Base-by-base conservation (phyloP, 2,797 vertebrate species). In the Momotus momota region DNA sequence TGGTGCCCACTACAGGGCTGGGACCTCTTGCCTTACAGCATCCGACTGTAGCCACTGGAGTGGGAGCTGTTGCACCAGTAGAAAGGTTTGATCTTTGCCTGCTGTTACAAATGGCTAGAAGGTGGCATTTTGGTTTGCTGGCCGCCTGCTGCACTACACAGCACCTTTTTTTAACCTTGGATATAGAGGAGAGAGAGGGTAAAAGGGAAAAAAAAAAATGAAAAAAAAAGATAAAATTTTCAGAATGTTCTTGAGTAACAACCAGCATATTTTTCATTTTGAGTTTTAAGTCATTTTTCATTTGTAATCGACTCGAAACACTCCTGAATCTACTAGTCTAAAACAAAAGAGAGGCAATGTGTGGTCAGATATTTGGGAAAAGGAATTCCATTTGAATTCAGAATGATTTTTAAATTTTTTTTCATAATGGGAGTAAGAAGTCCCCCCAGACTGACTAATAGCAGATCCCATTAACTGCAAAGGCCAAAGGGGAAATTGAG, bases 391-490 rank as follows among this genome's bases (percentile, higher is more conserved):
- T 83, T 93, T 94, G 82, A 96, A 91, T 88, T 88, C 77, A 81
- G 72, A 95, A 64, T 46, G 58, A 57, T 43, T 43, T 49, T 55
- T 31, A 21, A 21, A 33, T 69, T 38, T 35, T 41, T 79, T 72
- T 85, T 80, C 72, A 52, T 90, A 91, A 69, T 83, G 94, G 82
- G 95, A 94, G 82, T 81, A 83, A 45, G 87, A 88, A 94, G 81
- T 96, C 95, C 85, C 96, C 66, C 77, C 41, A 27, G 95, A 88
- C 43, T 26, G 0, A 60, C 31, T n/a, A 71, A 90, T 33, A 93
- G 94, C 93, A 96, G 96, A 96, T 91, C 91, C 96, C 96, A 95
- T 96, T 97, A 96, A 94, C 89, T 96, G 93, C 91, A 46, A 61
- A 91, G 95, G 96, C 95, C 96, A 94, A 90, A 94, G 93, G 93